Percentiles rank a stretch among this genome's conserved stretches.
Conservation (phyloP, 2,797 vertebrate genomes). For the Enteromius argenteus region DNA sequence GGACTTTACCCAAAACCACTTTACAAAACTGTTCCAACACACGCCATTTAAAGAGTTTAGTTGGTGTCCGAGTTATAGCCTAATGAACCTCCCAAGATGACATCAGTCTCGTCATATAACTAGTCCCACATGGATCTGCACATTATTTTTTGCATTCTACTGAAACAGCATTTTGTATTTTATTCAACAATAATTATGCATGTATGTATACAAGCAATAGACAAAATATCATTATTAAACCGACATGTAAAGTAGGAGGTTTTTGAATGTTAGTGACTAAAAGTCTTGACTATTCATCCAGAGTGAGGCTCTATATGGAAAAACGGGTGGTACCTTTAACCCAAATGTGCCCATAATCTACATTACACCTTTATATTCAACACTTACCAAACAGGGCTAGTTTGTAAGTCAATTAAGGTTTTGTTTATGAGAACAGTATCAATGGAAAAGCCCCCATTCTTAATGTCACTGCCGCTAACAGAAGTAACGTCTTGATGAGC, state of each 20-base stretch:
- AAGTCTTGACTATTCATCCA: background rate
- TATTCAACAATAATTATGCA: background rate
- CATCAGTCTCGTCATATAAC: background rate
- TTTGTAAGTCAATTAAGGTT: slow-evolving; percentile 4
- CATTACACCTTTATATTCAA: background rate
- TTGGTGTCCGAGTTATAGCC: slow-evolving; percentile 32
- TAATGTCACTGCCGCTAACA: background rate
- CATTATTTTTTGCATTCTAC: background rate
- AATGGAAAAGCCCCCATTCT: background rate
- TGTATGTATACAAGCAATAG: background rate
- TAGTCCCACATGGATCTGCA: background rate
- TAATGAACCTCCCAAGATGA: slow-evolving; percentile 37
- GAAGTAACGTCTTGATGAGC: slow-evolving; percentile 14
- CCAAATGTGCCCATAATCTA: background rate
- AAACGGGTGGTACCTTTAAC: background rate
- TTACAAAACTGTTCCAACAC: slow-evolving; percentile 21
- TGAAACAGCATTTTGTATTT: background rate
- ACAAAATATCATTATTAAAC: background rate
- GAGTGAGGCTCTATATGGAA: background rate
- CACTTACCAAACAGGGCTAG: background rate
- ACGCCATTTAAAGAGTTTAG: slow-evolving; percentile 8
- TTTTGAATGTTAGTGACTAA: background rate
- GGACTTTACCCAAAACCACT: slow-evolving; percentile 20
- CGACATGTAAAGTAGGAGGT: background rate
- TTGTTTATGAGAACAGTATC: background rate